Evolutionary conservation across 2,113 vertebrate species (phyloP), one percentile per base, ranked within the genome.

Genomic region (Ellobius talpinus): DNA sequence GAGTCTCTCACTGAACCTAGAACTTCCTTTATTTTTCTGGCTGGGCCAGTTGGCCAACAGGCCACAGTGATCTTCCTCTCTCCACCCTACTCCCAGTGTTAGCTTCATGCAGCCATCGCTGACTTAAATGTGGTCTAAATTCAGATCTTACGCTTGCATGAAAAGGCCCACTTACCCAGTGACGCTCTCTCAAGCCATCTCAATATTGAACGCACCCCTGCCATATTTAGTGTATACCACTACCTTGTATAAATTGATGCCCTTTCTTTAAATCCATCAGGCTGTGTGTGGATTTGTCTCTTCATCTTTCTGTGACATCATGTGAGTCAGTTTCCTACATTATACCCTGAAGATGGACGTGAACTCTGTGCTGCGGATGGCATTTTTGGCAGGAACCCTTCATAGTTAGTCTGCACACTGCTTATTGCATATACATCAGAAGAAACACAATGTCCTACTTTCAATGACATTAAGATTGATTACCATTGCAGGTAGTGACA

Each of bases 401-500:
- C 23, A 33, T 1, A 50, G 14, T 5, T 47, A 65, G 61, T 8
- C 4, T 3, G 11, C 7, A 1, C 1, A 11, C 29, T 52, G 29
- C 68, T 24, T 0, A 45, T 29, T 29, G 33, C 36, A 50, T 79
- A 55, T 70, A 47, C 73, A 31, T 86, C 0, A 16, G 61, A 47
- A 79, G 58, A 93, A 14, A 45, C n/a, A 19, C 12, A 10, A 1
- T 26, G 31, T 31, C 89, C 63, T 91, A 3, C 42, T 89, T 93
- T 33, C 55, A 42, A 12, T 76, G 87, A 93, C 31, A 52, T 31
- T n/a, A 76, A 82, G 89, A 94, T 36, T 45, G 78, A 87, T 91
- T 79, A 2, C 4, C 21, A 73, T 65, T 87, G 94, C 42, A 65
- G n/a, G 76, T 0, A 36, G 70, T 33, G 70, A 95, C 96, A 97